These are phyloP conservation scores for Dilophus febrilis DNA, from an alignment of 2,888 invertebrate species.

Conservation along the genomic window DNA sequence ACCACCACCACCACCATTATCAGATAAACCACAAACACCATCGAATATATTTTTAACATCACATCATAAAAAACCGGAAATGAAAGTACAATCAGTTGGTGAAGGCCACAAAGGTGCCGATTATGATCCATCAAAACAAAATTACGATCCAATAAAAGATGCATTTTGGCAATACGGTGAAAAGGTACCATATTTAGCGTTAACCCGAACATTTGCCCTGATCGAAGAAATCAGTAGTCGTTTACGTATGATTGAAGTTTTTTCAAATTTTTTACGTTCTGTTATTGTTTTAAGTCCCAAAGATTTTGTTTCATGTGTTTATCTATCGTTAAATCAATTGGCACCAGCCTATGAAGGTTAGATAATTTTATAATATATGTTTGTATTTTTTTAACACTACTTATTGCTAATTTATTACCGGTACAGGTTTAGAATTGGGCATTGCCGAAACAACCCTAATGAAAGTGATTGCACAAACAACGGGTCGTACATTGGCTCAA, in stretches of 20 bases:
- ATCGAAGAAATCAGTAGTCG: constrained; percentile 76
- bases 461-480: constrained; percentile 84
- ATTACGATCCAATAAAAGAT: constrained; percentile 68
- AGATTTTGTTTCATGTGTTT: constrained; percentile 81
- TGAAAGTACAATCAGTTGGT: constrained; percentile 7
- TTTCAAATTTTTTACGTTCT: constrained; percentile 83
- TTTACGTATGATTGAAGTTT: constrained; percentile 77
- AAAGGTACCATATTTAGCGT: constrained; percentile 81
- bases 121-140: constrained; percentile 53
- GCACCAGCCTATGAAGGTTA: constrained; percentile 88
- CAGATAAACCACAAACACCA: too few species aligned
- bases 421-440: constrained; percentile 62
- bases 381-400: too few species aligned
- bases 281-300: constrained; percentile 74
- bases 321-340: constrained; percentile 87
- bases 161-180: constrained; percentile 64
- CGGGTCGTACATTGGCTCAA: constrained; percentile 69
- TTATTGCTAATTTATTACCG: too few species aligned
- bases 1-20: too few species aligned
- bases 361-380: neutral
- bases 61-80: too few species aligned
- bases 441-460: constrained; percentile 86
- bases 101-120: constrained; percentile 21
- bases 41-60: too few species aligned
- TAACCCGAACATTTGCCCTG: constrained; percentile 75